phyloP scores from a whole-genome alignment of 2,888 invertebrate species.

The Timandra comae region DNA sequence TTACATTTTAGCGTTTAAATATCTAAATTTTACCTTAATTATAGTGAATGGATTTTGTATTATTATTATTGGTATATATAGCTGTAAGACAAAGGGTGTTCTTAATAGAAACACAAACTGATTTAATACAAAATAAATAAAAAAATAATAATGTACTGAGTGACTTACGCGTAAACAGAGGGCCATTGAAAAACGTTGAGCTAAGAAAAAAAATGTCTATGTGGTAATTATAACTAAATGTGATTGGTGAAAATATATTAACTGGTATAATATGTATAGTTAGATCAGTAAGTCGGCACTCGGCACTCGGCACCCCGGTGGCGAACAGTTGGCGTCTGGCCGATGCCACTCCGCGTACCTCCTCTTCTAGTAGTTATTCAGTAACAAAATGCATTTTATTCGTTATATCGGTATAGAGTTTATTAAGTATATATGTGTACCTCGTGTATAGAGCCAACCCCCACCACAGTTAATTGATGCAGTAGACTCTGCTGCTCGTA shows the following conservation, averaged over 20 bases:
- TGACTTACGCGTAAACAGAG: conserved; percentile 77
- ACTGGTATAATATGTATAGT: conserved; percentile 64
- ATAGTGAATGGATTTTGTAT: conserved; percentile 74
- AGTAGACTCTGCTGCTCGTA: conserved; percentile 71
- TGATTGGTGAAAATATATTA: conserved; percentile 74
- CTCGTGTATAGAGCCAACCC: conserved; percentile 46
- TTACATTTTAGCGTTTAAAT: conserved; percentile 77
- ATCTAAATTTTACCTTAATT: conserved; percentile 77
- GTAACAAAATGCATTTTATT: conserved; percentile 48
- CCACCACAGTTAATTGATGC: conserved; percentile 74
- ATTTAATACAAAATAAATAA: conserved; percentile 63
- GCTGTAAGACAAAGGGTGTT: conserved; percentile 74
- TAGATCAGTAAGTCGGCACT: conserved; percentile 55
- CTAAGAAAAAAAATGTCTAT: conserved; percentile 73
- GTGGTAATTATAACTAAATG: conserved; percentile 72
- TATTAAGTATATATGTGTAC: conserved; percentile 27
- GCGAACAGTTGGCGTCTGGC: not conserved
- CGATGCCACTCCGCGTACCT: conserved; percentile 19
- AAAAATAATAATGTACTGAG: conserved; percentile 68
- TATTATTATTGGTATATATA: conserved; percentile 75
- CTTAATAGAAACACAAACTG: conserved; percentile 70
- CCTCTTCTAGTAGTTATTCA: conserved; percentile 34
- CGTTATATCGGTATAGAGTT: conserved; percentile 39
- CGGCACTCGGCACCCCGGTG: no score
- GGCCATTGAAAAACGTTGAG: conserved; percentile 76